A percentile compares a stretch with the other conserved stretches of the same genome.
These are phyloP conservation scores for Pollenia griseotomentosa DNA, from an alignment of 2,888 invertebrate species.

Conservation along the genomic window DNA sequence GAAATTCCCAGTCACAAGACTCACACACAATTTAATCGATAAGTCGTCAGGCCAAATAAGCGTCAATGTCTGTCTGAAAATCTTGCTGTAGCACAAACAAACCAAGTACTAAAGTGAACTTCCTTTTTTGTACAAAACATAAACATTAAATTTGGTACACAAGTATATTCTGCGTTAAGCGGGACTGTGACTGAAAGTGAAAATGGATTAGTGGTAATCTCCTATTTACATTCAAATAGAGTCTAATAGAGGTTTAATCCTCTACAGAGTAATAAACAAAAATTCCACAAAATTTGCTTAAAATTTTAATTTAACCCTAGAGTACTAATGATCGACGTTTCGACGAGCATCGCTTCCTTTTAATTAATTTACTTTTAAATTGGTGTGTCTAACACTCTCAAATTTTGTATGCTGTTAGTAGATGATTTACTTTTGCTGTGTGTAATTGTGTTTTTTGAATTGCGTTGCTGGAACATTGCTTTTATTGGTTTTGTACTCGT, in stretches of 20 bases:
- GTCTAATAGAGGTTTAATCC: constrained; percentile 21
- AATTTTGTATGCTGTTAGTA: too few relatives aligned
- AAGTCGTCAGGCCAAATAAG: constrained; percentile 21
- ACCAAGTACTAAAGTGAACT: not conserved
- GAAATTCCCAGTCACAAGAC: not conserved
- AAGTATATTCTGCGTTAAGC: not conserved
- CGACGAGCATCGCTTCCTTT: too few relatives aligned
- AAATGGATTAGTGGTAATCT: constrained; percentile 16
- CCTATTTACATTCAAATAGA: constrained; percentile 2
- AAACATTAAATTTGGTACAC: not conserved
- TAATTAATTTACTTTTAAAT: too few relatives aligned
- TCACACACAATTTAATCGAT: constrained; percentile 11
- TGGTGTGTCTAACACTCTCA: too few relatives aligned
- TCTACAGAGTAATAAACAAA: not conserved
- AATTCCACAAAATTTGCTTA: not conserved
- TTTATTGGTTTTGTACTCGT: too few relatives aligned
- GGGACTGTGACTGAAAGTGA: not conserved
- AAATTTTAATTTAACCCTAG: constrained; percentile 24
- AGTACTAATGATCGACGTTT: too few relatives aligned
- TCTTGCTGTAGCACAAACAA: not conserved
- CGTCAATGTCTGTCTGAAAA: constrained; percentile 16
- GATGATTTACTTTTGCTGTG: too few relatives aligned
- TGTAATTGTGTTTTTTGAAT: too few relatives aligned
- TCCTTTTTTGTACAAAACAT: too few relatives aligned
- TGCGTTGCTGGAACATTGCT: too few relatives aligned